Percentiles rank a stretch among this genome's conserved stretches.
These are phyloP conservation scores for Sinocyclocheilus anophthalmus DNA, from an alignment of 2,113 vertebrate species.

Conservation along the genomic window DNA sequence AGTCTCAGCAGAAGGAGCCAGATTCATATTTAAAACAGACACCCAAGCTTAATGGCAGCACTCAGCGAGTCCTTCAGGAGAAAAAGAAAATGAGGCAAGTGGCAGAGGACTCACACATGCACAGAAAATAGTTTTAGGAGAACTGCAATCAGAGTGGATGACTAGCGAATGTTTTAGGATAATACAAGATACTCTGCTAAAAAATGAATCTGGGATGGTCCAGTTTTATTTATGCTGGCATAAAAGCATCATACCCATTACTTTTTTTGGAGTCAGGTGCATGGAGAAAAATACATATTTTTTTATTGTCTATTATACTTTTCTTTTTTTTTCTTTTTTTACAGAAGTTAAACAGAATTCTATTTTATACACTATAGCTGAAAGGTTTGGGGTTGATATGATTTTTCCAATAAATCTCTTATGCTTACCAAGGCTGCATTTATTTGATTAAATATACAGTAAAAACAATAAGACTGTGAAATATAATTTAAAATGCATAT, in stretches of 20 bases:
- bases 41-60: conserved; percentile 74
- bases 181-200: conserved; percentile 1
- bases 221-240: neutral
- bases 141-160: neutral
- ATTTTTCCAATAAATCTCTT: neutral
- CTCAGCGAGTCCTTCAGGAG: conserved; percentile 60
- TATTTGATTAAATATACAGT: neutral
- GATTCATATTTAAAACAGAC: conserved; percentile 80
- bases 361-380: neutral
- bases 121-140: neutral
- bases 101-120: neutral
- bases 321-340: too few relatives aligned
- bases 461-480: too few relatives aligned
- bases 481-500: too few relatives aligned
- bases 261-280: neutral
- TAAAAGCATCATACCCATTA: neutral
- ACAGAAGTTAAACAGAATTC: neutral
- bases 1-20: conserved; percentile 70
- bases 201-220: neutral
- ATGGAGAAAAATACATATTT: too few relatives aligned
- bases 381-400: neutral
- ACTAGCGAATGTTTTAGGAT: conserved; percentile 1
- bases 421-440: neutral
- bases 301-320: too few relatives aligned
- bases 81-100: conserved; percentile 11